Percentiles rank a stretch among this genome's conserved stretches.
Conservation (phyloP, 35 echinoderm and acorn worm genomes). For the Holothuria glaberrima region DNA sequence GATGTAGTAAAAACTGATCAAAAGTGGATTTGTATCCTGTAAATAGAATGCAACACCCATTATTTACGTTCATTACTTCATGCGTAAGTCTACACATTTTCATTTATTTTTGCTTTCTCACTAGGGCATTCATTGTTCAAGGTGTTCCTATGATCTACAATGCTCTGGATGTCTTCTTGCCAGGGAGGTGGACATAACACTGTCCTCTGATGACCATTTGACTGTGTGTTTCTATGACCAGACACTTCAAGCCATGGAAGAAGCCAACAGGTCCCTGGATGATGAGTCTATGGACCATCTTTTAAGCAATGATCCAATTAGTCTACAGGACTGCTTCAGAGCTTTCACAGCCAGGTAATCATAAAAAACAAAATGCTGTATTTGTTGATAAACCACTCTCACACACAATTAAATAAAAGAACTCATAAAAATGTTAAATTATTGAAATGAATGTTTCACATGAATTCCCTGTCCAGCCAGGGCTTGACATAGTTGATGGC, state of each 20-base stretch:
- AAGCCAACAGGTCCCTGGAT: slow-evolving; percentile 74
- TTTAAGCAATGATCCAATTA: slow-evolving; percentile 70
- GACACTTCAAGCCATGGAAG: slow-evolving; percentile 69
- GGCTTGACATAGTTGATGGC: no score
- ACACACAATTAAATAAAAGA: no score
- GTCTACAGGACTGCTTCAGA: slow-evolving; percentile 89
- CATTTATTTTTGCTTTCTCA: not conserved
- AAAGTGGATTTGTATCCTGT: no score
- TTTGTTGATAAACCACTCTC: no score
- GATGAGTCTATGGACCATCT: slow-evolving; percentile 73
- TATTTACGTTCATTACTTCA: no score
- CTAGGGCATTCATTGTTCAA: slow-evolving; percentile 85
- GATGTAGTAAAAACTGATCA: no score
- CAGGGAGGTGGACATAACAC: slow-evolving; percentile 83
- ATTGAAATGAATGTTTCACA: no score
- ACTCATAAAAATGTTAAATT: no score
- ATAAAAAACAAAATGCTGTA: no score
- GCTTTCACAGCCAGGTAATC: slow-evolving; percentile 95
- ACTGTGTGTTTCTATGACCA: slow-evolving; percentile 87
- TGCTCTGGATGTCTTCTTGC: slow-evolving; percentile 90
- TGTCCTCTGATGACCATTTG: slow-evolving; percentile 85
- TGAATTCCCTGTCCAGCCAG: no score
- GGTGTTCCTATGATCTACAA: slow-evolving; percentile 85
- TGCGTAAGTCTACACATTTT: no score
- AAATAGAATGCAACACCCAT: no score